Conservation (phyloP, 2,113 vertebrate species). For the Panurus biarmicus region DNA sequence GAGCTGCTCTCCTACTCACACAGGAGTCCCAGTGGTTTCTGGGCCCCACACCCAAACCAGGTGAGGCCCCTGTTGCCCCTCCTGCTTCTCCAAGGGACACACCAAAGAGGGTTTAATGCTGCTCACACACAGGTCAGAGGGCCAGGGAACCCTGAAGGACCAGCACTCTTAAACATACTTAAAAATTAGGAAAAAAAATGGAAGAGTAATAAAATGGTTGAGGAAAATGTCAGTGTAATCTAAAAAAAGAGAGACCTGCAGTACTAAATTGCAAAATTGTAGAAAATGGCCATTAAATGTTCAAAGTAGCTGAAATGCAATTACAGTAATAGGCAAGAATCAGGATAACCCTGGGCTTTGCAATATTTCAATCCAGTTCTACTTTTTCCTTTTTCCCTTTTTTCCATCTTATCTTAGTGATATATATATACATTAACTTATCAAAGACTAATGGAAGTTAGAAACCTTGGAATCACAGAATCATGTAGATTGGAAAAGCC, state of each 20-base stretch:
- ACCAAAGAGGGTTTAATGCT: not conserved
- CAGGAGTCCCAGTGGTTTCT: fast-evolving
- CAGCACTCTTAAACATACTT: not conserved
- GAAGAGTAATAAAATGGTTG: not conserved
- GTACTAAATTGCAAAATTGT: not conserved
- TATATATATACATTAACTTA: not conserved
- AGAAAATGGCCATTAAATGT: not conserved
- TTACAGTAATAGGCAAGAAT: not conserved
- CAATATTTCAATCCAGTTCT: not conserved
- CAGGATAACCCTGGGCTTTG: not conserved
- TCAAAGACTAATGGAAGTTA: not conserved
- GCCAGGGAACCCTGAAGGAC: not conserved
- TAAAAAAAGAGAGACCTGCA: not conserved
- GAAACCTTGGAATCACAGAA: not conserved
- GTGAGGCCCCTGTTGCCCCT: not conserved
- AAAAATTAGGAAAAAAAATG: not conserved
- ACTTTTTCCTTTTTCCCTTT: not conserved
- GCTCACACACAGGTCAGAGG: not conserved
- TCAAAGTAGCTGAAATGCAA: not conserved
- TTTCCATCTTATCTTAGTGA: not conserved
- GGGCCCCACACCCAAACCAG: not conserved
- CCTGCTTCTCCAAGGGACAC: not conserved
- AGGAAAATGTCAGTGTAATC: not conserved
- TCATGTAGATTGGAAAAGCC: not conserved
- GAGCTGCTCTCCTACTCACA: not conserved